Conservation (phyloP, 2,797 vertebrate genomes). For the Rhadinocentrus ornatus region DNA sequence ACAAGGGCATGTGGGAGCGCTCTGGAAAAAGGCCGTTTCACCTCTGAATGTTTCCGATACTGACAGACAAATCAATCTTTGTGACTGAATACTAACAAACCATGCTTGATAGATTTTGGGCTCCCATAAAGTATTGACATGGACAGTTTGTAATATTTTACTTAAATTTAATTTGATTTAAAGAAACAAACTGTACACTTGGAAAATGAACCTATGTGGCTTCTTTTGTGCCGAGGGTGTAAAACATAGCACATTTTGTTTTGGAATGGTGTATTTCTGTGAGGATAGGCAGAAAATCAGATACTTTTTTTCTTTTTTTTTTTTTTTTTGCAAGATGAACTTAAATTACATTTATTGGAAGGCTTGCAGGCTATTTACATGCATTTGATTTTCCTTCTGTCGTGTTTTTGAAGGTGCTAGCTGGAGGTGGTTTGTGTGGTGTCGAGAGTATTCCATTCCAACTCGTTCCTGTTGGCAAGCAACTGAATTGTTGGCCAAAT, state of each 20-base stretch:
- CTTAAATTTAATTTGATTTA: constrained; percentile 15
- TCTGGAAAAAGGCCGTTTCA: constrained; percentile 60
- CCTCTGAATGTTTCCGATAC: constrained; percentile 57
- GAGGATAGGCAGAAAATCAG: not conserved
- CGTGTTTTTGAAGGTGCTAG: constrained; percentile 24
- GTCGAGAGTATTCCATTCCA: constrained; percentile 29
- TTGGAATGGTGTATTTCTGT: not conserved
- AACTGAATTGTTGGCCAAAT: constrained; percentile 49
- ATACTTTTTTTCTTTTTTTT: not conserved
- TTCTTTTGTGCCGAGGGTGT: not conserved
- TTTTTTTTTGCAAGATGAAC: not conserved
- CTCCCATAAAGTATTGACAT: constrained; percentile 17
- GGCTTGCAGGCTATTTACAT: not conserved
- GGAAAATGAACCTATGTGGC: constrained; percentile 1
- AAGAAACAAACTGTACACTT: not conserved
- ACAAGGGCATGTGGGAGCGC: constrained; percentile 68
- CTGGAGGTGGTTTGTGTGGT: constrained; percentile 20
- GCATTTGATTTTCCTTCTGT: constrained; percentile 16
- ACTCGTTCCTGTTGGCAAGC: constrained; percentile 52
- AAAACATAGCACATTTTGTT: constrained; percentile 1
- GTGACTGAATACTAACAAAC: constrained; percentile 53
- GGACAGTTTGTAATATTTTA: constrained; percentile 18
- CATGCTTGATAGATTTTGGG: constrained; percentile 45
- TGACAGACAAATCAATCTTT: constrained; percentile 70
- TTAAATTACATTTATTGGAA: constrained; percentile 1